Conservation (phyloP, 2,113 vertebrate species). For the Catharus minimus region DNA sequence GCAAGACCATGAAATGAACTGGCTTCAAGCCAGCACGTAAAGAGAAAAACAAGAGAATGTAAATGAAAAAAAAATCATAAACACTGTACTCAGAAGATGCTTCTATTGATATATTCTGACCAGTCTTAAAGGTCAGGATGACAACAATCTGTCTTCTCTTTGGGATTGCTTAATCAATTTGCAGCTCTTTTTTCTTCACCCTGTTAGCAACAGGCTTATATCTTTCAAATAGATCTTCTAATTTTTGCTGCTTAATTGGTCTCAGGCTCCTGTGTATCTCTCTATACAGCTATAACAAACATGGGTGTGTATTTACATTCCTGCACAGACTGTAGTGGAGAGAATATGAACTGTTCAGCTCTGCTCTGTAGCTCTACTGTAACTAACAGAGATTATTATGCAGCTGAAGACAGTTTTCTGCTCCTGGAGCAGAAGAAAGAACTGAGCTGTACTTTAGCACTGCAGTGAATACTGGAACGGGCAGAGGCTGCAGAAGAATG, state of each 20-base stretch:
- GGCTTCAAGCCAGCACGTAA: constrained; percentile 32
- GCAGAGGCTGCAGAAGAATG: background rate
- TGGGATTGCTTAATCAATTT: constrained; percentile 40
- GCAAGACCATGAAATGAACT: constrained; percentile 65
- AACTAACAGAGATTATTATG: background rate
- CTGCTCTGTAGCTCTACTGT: background rate
- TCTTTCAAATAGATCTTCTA: background rate
- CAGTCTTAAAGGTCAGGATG: constrained; percentile 57
- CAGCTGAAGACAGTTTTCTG: background rate
- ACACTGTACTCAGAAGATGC: background rate
- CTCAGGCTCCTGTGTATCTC: background rate
- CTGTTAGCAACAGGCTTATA: constrained; percentile 13
- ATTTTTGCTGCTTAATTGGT: background rate
- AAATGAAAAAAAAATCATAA: constrained; percentile 52
- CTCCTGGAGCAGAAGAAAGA: background rate
- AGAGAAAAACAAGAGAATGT: constrained; percentile 31
- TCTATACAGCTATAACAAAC: background rate
- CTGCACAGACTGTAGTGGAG: background rate
- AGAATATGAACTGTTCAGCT: background rate
- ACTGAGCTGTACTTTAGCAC: background rate
- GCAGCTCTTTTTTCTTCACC: background rate
- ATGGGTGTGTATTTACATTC: background rate
- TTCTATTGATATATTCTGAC: constrained; percentile 36
- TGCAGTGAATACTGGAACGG: background rate
- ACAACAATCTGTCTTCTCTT: constrained; percentile 49